Evolutionary conservation across 2,113 vertebrate species (phyloP).

Genomic region (Bagarius yarrelli): DNA sequence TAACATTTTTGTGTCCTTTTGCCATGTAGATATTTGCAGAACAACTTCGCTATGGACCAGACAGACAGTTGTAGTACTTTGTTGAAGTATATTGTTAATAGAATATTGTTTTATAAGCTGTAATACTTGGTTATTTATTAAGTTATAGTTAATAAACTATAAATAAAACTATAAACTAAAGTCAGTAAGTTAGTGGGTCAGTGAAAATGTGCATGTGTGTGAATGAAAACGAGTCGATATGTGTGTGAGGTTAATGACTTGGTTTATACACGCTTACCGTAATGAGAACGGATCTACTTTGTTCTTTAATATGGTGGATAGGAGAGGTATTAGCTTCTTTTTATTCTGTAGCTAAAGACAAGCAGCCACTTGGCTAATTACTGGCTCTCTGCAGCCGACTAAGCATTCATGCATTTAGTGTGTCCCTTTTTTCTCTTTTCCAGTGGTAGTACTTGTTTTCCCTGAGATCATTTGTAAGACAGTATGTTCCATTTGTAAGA

Average conservation of each 20-base stretch:
- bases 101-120: background rate
- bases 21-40: background rate
- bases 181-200: background rate
- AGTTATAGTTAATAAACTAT: background rate
- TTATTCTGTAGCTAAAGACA: slow-evolving; percentile 43
- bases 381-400: slow-evolving; percentile 42
- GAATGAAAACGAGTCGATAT: background rate
- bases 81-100: background rate
- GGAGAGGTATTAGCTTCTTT: slow-evolving; percentile 54
- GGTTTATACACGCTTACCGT: slow-evolving; percentile 9
- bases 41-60: background rate
- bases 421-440: background rate
- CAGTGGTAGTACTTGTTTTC: background rate
- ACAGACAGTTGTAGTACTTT: background rate
- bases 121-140: background rate
- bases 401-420: slow-evolving; percentile 59
- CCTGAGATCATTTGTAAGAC: slow-evolving; percentile 1
- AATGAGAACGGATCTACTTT: slow-evolving; percentile 50
- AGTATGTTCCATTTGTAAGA: background rate
- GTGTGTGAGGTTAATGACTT: slow-evolving; percentile 20
- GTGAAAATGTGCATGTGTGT: background rate
- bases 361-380: slow-evolving; percentile 65
- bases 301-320: slow-evolving; percentile 57
- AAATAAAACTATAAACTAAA: too few relatives aligned
- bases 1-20: background rate